Evolutionary conservation across 1,140 invertebrate species (phyloP).

Genomic region (Trichonephila inaurata): DNA sequence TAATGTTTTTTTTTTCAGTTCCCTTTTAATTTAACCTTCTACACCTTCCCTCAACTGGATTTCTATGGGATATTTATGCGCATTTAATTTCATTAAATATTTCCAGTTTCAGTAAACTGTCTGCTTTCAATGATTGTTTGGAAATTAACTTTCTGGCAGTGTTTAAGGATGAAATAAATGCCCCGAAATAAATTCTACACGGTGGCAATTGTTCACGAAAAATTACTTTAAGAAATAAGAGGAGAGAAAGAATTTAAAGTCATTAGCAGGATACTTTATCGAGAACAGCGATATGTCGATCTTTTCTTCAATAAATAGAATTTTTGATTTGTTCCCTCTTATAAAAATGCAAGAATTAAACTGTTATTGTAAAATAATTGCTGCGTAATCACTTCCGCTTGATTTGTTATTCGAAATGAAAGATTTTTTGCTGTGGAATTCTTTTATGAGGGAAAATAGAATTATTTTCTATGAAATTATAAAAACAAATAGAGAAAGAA

Average conservation of each 20-base stretch:
- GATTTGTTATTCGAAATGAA: slow-evolving; percentile 45
- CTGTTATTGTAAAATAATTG: slow-evolving; percentile 11
- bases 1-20: slow-evolving; percentile 53
- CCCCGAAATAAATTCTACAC: slow-evolving; percentile 23
- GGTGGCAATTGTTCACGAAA: slow-evolving; percentile 51
- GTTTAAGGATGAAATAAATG: slow-evolving; percentile 37
- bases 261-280: slow-evolving; percentile 40
- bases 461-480: neutral
- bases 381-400: slow-evolving; percentile 8
- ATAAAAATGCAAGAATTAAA: neutral
- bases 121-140: slow-evolving; percentile 18
- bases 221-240: slow-evolving; percentile 34
- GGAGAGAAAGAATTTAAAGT: neutral
- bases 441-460: neutral
- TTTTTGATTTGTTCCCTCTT: neutral
- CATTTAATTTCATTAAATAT: slow-evolving; percentile 75
- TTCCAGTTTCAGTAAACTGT: slow-evolving; percentile 40
- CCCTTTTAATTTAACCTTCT: slow-evolving; percentile 3
- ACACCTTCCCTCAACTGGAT: neutral
- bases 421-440: neutral
- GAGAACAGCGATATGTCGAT: slow-evolving; percentile 27
- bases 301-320: slow-evolving; percentile 36
- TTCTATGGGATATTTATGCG: slow-evolving; percentile 70
- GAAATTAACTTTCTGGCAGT: slow-evolving; percentile 45
- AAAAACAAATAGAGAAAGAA: neutral